Conservation (phyloP, 2,797 vertebrate genomes). For the Ctenopoma multispine region DNA sequence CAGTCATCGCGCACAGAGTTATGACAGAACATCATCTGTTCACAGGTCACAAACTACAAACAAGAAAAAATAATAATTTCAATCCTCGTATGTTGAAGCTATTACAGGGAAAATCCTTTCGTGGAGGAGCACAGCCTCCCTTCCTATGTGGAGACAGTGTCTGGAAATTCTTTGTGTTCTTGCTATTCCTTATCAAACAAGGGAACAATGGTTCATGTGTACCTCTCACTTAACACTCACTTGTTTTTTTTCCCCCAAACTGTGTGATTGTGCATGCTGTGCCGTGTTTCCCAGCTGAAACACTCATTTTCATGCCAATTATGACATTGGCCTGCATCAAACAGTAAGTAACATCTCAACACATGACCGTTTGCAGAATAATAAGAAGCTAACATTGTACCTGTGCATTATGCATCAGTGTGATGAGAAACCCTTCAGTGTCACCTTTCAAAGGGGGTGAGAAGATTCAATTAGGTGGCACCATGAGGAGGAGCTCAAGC, state of each 20-base stretch:
- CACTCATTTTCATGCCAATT: conserved; percentile 38
- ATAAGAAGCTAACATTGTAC: conserved; percentile 22
- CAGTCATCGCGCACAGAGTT: conserved; percentile 41
- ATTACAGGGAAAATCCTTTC: conserved; percentile 62
- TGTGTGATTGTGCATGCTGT: conserved; percentile 50
- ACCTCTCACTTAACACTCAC: conserved; percentile 66
- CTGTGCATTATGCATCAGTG: conserved; percentile 68
- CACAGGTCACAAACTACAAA: conserved; percentile 46
- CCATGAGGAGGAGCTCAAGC: conserved; percentile 30
- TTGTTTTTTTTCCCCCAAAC: conserved; percentile 37
- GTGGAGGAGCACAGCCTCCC: conserved; percentile 74
- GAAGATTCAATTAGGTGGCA: conserved; percentile 59
- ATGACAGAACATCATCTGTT: conserved; percentile 40
- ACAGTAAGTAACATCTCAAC: conserved; percentile 26
- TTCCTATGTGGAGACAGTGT: conserved; percentile 75
- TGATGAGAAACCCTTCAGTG: conserved; percentile 53
- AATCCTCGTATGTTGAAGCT: conserved; percentile 48
- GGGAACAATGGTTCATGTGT: conserved; percentile 82
- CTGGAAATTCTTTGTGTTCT: conserved; percentile 83
- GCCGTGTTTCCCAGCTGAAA: conserved; percentile 36
- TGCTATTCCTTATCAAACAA: conserved; percentile 86
- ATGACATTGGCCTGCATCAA: conserved; percentile 39
- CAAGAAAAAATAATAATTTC: conserved; percentile 43
- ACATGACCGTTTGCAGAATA: conserved; percentile 29
- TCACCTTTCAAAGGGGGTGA: conserved; percentile 52